These are phyloP conservation scores for Meleagris gallopavo DNA, from an alignment of 2,113 vertebrate genomes.

Conservation along the genomic window DNA sequence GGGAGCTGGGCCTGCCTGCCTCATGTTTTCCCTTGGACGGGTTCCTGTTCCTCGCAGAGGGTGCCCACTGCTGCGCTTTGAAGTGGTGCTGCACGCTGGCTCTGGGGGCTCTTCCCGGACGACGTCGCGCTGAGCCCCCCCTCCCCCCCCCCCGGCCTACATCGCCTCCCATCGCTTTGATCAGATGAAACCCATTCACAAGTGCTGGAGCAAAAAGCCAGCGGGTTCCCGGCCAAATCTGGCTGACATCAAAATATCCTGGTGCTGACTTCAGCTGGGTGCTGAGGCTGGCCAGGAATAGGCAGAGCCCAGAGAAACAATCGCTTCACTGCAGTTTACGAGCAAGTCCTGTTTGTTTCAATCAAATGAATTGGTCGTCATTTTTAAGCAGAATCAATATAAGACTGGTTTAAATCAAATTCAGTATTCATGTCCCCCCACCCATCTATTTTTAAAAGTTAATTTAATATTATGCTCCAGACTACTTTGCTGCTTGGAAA, in stretches of 20 bases:
- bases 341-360: neutral
- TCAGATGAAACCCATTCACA: slow-evolving; percentile 20
- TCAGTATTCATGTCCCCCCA: neutral
- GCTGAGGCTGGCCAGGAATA: neutral
- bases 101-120: neutral
- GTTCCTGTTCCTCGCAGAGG: slow-evolving; percentile 12
- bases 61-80: slow-evolving; percentile 41
- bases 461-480: neutral
- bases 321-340: neutral
- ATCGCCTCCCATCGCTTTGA: neutral
- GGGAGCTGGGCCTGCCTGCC: slow-evolving; percentile 37
- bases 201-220: neutral
- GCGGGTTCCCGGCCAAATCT: neutral
- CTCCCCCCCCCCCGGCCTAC: too few relatives aligned
- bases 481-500: neutral
- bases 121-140: neutral
- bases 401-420: neutral
- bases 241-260: neutral
- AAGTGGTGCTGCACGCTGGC: slow-evolving; percentile 23
- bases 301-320: neutral
- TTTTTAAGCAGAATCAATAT: neutral
- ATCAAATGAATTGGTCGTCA: neutral
- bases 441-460: neutral
- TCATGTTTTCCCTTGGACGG: slow-evolving; percentile 63
- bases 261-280: neutral